Evolutionary conservation across 53 echinoderm and acorn worm genomes (phyloP).

Genomic region (Stichopus horrens): DNA sequence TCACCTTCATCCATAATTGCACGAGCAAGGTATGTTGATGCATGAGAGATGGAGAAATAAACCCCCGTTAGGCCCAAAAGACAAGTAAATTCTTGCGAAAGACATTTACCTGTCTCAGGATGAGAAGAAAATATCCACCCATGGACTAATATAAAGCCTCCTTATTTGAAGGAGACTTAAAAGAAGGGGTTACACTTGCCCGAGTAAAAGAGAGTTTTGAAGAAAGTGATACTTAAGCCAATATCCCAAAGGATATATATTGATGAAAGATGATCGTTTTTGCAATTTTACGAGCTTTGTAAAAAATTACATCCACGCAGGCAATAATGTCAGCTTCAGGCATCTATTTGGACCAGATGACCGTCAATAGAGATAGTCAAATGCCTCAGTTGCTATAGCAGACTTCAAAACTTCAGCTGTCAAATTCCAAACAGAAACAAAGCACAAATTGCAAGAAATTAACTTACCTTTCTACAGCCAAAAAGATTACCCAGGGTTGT

Average conservation of each 20-base stretch:
- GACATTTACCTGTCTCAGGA: not conserved
- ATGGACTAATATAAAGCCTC: conserved; percentile 5
- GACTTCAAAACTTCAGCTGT: no score
- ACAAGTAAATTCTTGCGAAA: not conserved
- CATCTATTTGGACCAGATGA: conserved; percentile 14
- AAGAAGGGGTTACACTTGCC: not conserved
- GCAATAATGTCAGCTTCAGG: not conserved
- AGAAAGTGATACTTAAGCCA: conserved; percentile 7
- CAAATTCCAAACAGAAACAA: no score
- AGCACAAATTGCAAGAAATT: no score
- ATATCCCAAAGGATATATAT: conserved; percentile 20
- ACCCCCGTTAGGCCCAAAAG: conserved; percentile 1
- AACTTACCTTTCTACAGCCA: not conserved
- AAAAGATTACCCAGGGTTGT: not conserved
- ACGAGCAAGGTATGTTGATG: not conserved
- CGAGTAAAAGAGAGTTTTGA: not conserved
- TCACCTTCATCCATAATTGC: not conserved
- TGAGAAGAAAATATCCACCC: conserved; percentile 6
- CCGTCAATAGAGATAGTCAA: not conserved
- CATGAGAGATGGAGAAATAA: not conserved
- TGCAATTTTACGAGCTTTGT: conserved; percentile 35
- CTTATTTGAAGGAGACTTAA: not conserved
- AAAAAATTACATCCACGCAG: conserved; percentile 6
- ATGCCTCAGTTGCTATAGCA: not conserved
- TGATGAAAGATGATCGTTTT: conserved; percentile 12